Conservation (phyloP, 2,888 invertebrate species). For the Catocala nupta region DNA sequence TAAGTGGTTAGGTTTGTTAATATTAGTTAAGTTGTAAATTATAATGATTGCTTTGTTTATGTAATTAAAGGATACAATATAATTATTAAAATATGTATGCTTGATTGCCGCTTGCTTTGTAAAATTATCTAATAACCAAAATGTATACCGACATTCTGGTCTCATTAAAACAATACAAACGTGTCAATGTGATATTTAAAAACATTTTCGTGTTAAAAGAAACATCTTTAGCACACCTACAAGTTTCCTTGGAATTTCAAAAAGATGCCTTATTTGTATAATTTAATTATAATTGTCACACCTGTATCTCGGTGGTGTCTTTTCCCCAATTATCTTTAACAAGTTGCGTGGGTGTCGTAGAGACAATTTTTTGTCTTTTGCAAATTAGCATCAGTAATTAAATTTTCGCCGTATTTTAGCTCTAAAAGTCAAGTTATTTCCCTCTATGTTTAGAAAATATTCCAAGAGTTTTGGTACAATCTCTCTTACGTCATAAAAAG, state of each 20-base stretch:
- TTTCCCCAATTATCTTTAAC: slow-evolving; percentile 10
- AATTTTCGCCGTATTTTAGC: neutral
- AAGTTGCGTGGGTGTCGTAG: neutral
- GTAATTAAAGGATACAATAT: no score
- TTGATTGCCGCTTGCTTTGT: no score
- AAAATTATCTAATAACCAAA: no score
- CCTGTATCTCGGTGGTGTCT: slow-evolving; percentile 11
- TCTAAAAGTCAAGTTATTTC: neutral
- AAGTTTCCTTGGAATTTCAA: neutral
- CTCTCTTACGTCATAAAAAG: no score
- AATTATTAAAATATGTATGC: no score
- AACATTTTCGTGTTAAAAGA: neutral
- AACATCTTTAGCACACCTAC: neutral
- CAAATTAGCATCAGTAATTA: slow-evolving; percentile 7
- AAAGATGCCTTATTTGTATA: slow-evolving; percentile 5
- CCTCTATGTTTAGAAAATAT: neutral
- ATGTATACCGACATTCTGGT: no score
- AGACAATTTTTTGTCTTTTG: slow-evolving; percentile 7
- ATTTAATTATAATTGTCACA: slow-evolving; percentile 17
- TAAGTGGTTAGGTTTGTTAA: no score
- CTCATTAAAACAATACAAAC: no score
- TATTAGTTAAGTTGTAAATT: no score
- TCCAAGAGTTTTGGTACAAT: no score
- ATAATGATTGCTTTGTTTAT: no score
- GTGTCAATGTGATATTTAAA: no score